Evolutionary conservation across 30 jellyfish, hydroid and myxozoan species (phyloP), one percentile per base, ranked within the genome.

Genomic region (Turritopsis dohrnii): DNA sequence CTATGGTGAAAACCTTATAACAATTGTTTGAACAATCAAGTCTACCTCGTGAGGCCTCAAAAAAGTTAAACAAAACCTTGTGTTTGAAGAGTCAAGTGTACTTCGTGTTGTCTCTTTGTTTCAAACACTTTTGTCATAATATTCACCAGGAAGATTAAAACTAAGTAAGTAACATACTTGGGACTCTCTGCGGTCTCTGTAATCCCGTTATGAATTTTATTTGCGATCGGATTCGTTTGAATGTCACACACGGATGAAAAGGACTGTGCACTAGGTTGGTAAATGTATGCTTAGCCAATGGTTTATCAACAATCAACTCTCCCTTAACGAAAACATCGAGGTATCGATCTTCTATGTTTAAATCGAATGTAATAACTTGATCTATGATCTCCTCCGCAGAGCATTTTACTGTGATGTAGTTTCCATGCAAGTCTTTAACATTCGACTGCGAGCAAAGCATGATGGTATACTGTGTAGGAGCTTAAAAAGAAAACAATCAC

Each of bases 261-360:
- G 29, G 29, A 21, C 96, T 26, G 9, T 16, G 80, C 20, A 19
- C 66, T n/a, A 74, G 65, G 65, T 71, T 41, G 29, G 23, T 69
- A 52, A 88, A 82, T 8, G 96, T 81, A 52, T 69, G 53, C 1
- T 75, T 71, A 25, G 54, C 9, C 9, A 29, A 26, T 16, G 54
- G 53, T 52, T 52, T 60, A 8, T 79, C 74, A 22, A 53, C 8
- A 23, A 74, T 53, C 53, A 88, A 71, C 19, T 4, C 24, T 13
- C 96, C 96, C 73, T 88, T 82, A 5, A 80, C 27, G 74, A 23
- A 88, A 53, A 88, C 30, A 71, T 83, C 71, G 41, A 81, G 71
- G 30, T 52, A 53, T 5, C 30, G 65, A 17, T 76, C 54, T 7
- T 81, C 82, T 21, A 83, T 72, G 28, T 88, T 71, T 24, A 88